These are phyloP conservation scores for Phengaris alcon DNA, from an alignment of 2,888 invertebrate genomes.

Conservation along the genomic window DNA sequence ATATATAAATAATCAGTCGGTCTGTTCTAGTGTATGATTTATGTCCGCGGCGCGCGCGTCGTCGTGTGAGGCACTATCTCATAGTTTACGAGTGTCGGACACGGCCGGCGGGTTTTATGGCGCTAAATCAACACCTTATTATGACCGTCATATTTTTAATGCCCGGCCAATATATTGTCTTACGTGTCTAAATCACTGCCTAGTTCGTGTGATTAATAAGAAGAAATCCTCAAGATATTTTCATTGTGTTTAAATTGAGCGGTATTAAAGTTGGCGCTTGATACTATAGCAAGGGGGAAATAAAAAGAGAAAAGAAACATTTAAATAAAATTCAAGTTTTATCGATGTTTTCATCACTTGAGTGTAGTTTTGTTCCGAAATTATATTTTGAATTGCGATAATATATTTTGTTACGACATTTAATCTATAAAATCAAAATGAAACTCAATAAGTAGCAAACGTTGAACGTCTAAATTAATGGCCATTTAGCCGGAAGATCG, in stretches of 20 bases:
- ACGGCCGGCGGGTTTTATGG: constrained; percentile 49
- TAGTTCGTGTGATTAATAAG: neutral
- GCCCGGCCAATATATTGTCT: neutral
- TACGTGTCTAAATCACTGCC: constrained; percentile 15
- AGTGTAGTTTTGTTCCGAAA: neutral
- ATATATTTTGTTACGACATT: neutral
- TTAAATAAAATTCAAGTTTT: no score
- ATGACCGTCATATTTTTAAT: constrained; percentile 28
- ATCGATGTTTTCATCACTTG: no score
- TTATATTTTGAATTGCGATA: neutral
- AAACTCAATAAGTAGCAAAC: constrained; percentile 14
- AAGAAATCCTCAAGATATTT: neutral
- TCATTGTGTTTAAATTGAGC: neutral
- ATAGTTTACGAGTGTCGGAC: constrained; percentile 52
- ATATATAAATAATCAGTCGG: neutral
- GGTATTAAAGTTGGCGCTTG: no score
- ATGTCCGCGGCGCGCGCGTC: constrained; percentile 34
- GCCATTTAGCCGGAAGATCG: neutral
- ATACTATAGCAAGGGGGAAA: no score
- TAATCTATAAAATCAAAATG: constrained; percentile 4
- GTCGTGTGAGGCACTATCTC: constrained; percentile 45
- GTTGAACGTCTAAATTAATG: constrained; percentile 13
- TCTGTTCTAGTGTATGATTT: constrained; percentile 6
- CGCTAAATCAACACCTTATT: constrained; percentile 57
- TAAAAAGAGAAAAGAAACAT: no score